Base-by-base conservation (phyloP, 1,140 invertebrate species). In the Acromyrmex charruanus region DNA sequence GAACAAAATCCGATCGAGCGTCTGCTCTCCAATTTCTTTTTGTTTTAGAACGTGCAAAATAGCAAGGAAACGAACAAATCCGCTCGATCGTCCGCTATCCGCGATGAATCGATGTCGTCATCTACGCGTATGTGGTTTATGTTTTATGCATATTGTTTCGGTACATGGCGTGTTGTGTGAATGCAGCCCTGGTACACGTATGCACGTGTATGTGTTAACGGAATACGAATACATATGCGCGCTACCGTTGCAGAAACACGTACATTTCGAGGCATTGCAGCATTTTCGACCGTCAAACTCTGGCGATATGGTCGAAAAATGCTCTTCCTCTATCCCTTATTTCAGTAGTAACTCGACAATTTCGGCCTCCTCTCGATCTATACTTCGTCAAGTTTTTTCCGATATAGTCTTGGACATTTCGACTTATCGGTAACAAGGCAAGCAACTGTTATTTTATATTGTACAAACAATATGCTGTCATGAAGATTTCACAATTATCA, bases 91-190 rank as follows among this genome's bases (percentile, higher is more conserved):
- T 16, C 31, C 21, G 74, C 51, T 66, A 31, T 35, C 25, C 5
- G 25, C 21, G 63, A 87, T 82, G 63, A 84, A 88, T 87, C 87
- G 71, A 77, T 84, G 18, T 58, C 14, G 31, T 84, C 66, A 51
- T 10, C 55, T 65, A 49, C 21, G n/a, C 55, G 18, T 66, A 79
- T 25, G 31, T 44, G 7, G 5, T 51, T 49, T 53, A 87, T 87
- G 77, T 86, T 87, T 88, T 88, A 88, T 88, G 87, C 85, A 88
- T 81, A 63, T 53, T 25, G 77, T 55, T 44, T 25, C 59, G 28
- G 16, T 49, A 35, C 21, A 21, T 14, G 35, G 31, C 74, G 49
- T 84, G 84, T 66, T 63, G 59, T 63, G 61, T 81, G 81, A 77
- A 44, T 49, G 71, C 21, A 58, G 18, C n/a, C 44, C 44, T 21